Percentiles rank a stretch among this genome's conserved stretches.
These are phyloP conservation scores for Drosophila tripunctata DNA, from an alignment of 2,888 invertebrate genomes.

Conservation along the genomic window DNA sequence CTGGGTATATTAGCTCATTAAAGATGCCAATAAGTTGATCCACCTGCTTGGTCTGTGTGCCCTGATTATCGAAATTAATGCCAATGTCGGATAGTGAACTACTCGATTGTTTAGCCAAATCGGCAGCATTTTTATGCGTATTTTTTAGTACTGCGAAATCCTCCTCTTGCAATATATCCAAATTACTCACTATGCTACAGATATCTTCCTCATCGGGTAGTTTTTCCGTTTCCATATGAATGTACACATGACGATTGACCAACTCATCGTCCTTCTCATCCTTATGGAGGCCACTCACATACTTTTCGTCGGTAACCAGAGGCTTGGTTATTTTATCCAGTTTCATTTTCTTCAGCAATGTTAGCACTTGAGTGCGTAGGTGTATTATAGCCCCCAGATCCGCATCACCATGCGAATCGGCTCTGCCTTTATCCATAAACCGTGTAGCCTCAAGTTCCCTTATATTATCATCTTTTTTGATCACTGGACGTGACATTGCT, in stretches of 20 bases:
- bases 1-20: conserved; percentile 4
- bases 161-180: conserved; percentile 31
- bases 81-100: conserved; percentile 15
- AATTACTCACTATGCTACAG: conserved; percentile 32
- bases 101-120: not conserved
- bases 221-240: not conserved
- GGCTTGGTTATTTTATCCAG: conserved; percentile 35
- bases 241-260: not conserved
- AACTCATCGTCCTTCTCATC: not conserved
- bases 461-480: conserved; percentile 24
- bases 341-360: conserved; percentile 43
- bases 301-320: conserved; percentile 15
- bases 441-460: not conserved
- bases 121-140: too few relatives aligned
- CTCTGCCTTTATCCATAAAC: not conserved
- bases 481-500: not conserved
- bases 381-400: not conserved
- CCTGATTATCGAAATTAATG: conserved; percentile 17
- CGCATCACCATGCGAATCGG: not conserved
- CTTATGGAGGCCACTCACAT: not conserved
- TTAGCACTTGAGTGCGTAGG: conserved; percentile 4
- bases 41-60: conserved; percentile 23
- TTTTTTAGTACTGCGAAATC: conserved; percentile 27
- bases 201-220: not conserved
- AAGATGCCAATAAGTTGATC: conserved; percentile 30